Evolutionary conservation across 2,113 vertebrate species (phyloP).

Genomic region (Peromyscus leucopus): DNA sequence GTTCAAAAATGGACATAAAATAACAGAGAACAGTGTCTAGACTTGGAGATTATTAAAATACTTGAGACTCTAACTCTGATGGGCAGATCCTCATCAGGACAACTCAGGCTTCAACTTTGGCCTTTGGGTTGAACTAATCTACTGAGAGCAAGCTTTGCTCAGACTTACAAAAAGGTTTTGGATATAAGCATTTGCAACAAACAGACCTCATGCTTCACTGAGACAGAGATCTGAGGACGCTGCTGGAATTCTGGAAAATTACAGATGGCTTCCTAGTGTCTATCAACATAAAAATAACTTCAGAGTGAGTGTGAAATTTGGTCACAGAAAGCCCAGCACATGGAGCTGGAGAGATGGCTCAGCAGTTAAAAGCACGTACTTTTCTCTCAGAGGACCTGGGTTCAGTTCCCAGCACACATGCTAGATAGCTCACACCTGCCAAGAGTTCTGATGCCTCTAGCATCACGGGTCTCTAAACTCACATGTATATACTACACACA

Average conservation of each 20-base stretch:
- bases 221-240: neutral
- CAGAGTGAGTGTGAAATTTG: neutral
- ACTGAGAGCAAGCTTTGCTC: neutral
- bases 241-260: neutral
- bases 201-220: neutral
- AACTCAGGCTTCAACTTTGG: accelerated
- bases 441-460: neutral
- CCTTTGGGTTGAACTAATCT: neutral
- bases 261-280: neutral
- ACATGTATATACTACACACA: neutral
- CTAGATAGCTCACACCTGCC: neutral
- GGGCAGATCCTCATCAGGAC: accelerated
- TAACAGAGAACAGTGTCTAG: neutral
- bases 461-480: neutral
- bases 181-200: neutral
- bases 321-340: neutral
- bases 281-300: neutral
- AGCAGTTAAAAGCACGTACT: neutral
- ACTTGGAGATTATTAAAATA: neutral
- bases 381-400: neutral
- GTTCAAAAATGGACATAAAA: neutral
- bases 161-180: neutral
- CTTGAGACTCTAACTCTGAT: neutral
- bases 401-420: neutral
- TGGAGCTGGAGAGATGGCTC: neutral